Evolutionary conservation across 2,888 invertebrate genomes (phyloP).

Genomic region (Erebia ligea): DNA sequence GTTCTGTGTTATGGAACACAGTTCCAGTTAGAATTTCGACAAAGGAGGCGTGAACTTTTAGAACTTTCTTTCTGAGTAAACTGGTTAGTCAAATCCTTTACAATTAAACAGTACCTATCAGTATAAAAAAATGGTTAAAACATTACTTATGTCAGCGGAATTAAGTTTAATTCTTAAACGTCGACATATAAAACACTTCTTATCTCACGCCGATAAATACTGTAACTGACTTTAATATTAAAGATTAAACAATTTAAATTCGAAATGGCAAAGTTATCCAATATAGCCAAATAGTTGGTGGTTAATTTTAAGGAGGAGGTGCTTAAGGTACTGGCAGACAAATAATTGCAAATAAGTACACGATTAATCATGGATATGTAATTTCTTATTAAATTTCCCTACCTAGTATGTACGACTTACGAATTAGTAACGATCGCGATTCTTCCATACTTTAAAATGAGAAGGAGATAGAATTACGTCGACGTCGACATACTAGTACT

Average conservation of each 20-base stretch:
- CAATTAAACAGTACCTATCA: neutral
- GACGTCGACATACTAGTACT: no score
- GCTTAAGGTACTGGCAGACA: no score
- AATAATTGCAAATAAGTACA: no score
- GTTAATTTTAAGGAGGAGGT: neutral
- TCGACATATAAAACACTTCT: slow-evolving; percentile 34
- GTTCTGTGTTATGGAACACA: neutral
- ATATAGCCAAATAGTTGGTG: slow-evolving; percentile 42
- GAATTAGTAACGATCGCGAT: no score
- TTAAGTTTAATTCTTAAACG: slow-evolving; percentile 35
- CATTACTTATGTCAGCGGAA: slow-evolving; percentile 28
- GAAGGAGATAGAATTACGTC: no score
- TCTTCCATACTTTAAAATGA: no score
- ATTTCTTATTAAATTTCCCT: neutral
- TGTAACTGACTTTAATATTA: slow-evolving; percentile 41
- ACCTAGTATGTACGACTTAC: no score
- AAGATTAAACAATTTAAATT: slow-evolving; percentile 44
- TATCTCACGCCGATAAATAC: slow-evolving; percentile 33
- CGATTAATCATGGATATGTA: no score
- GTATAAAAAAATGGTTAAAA: slow-evolving; percentile 28
- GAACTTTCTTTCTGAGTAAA: neutral
- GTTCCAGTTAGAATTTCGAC: neutral
- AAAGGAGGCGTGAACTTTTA: neutral
- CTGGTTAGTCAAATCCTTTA: neutral
- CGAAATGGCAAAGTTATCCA: slow-evolving; percentile 45